phyloP scores from a whole-genome alignment of 30 jellyfish, hydroid and myxozoan genomes.

The Sanderia malayensis region DNA sequence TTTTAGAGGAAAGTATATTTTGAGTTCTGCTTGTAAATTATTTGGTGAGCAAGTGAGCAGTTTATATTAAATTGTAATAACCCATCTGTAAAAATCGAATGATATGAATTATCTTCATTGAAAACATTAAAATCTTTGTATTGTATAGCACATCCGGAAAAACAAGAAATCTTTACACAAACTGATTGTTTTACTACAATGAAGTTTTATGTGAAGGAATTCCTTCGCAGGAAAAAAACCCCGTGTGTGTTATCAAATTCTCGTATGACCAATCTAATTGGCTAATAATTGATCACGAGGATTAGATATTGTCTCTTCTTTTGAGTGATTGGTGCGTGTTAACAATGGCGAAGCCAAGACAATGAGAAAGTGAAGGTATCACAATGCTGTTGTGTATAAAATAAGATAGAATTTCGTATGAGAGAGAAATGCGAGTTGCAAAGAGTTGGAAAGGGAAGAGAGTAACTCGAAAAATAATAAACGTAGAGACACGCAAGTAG shows the following conservation, averaged over 20 bases:
- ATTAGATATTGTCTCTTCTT: background rate
- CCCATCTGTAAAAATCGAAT: background rate
- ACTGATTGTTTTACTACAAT: background rate
- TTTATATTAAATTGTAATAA: background rate
- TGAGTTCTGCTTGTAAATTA: background rate
- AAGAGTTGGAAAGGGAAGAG: too few relatives aligned
- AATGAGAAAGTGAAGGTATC: too few relatives aligned
- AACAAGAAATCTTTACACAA: background rate
- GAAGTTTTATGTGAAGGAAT: slow-evolving; percentile 1
- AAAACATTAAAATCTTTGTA: background rate
- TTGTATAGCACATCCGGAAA: background rate
- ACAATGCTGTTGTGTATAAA: too few relatives aligned
- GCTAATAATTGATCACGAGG: background rate
- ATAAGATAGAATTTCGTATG: too few relatives aligned
- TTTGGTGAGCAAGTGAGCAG: background rate
- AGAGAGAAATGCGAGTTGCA: too few relatives aligned
- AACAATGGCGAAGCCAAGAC: background rate
- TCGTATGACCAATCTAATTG: background rate
- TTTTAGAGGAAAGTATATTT: too few relatives aligned
- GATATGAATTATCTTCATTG: background rate
- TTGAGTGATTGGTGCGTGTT: background rate
- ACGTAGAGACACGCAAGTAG: too few relatives aligned
- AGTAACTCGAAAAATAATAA: too few relatives aligned
- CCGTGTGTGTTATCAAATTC: slow-evolving; percentile 1
- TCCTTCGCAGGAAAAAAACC: background rate